These are phyloP conservation scores for Caenorhabditis sinica DNA, from an alignment of 2,888 invertebrate species.

Conservation along the genomic window DNA sequence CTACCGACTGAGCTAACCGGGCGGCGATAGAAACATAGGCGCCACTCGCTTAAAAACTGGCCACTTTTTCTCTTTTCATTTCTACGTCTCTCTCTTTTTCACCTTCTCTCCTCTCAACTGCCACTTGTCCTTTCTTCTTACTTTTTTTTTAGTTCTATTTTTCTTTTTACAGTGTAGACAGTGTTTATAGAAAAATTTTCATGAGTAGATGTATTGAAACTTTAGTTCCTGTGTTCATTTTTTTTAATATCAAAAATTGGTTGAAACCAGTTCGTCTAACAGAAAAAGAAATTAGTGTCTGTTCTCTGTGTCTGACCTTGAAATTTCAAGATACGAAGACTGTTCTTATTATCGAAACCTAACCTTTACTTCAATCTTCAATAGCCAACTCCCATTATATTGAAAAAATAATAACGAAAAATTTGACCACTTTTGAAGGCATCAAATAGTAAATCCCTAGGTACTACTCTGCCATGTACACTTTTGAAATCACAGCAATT, in stretches of 20 bases:
- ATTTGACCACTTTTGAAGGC: background rate
- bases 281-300: background rate
- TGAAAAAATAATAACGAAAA: too few species aligned
- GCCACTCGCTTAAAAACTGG: background rate
- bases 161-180: background rate
- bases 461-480: background rate
- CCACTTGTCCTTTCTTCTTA: background rate
- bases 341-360: too few species aligned
- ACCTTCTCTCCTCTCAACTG: background rate
- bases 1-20: slow-evolving; percentile 83
- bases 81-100: background rate
- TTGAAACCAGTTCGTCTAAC: background rate
- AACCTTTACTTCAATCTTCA: too few species aligned
- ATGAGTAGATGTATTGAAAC: background rate
- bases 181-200: too few species aligned
- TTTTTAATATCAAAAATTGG: too few species aligned
- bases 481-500: slow-evolving; percentile 33
- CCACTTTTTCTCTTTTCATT: background rate
- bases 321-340: too few species aligned
- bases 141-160: background rate
- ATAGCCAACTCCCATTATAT: too few species aligned
- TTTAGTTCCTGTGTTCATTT: background rate
- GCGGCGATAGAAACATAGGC: slow-evolving; percentile 40
- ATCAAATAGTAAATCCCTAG: background rate
- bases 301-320: background rate